Evolutionary conservation across 2,113 vertebrate genomes (phyloP).

Genomic region (Porphyrio hochstetteri): DNA sequence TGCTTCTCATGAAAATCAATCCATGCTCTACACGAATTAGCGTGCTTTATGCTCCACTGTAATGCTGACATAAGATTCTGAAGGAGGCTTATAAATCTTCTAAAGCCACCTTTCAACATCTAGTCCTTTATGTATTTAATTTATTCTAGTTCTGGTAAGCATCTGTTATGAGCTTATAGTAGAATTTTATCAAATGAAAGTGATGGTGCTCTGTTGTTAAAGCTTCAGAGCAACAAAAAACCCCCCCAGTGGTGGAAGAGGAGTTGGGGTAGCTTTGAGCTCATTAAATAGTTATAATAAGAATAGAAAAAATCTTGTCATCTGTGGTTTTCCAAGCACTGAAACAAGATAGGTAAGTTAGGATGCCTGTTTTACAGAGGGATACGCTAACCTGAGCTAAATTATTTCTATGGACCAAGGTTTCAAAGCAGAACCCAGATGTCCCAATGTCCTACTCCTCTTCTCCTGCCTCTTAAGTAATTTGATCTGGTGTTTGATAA

Average conservation of each 20-base stretch:
- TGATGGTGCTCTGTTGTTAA: not conserved
- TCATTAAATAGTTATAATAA: not conserved
- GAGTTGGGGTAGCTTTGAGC: not conserved
- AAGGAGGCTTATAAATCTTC: not conserved
- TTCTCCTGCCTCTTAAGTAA: not conserved
- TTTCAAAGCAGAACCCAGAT: not conserved
- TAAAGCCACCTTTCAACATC: not conserved
- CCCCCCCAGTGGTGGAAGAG: not conserved
- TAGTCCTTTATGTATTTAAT: not conserved
- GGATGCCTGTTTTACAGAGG: not conserved
- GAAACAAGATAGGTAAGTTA: not conserved
- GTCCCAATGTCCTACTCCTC: not conserved
- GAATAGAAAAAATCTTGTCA: not conserved
- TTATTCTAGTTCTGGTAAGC: not conserved
- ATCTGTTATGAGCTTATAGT: not conserved
- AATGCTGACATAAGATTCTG: not conserved
- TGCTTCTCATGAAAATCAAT: not conserved
- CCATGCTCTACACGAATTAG: not conserved
- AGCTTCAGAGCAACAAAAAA: not conserved
- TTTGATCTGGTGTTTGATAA: not conserved
- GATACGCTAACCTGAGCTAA: not conserved
- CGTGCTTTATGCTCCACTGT: not conserved
- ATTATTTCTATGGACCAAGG: not conserved
- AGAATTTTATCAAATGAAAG: not conserved
- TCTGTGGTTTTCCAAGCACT: not conserved